Percentiles rank a stretch among this genome's conserved stretches.
Conservation (phyloP, 1,140 invertebrate genomes). For the Euura saliciscinereae region DNA sequence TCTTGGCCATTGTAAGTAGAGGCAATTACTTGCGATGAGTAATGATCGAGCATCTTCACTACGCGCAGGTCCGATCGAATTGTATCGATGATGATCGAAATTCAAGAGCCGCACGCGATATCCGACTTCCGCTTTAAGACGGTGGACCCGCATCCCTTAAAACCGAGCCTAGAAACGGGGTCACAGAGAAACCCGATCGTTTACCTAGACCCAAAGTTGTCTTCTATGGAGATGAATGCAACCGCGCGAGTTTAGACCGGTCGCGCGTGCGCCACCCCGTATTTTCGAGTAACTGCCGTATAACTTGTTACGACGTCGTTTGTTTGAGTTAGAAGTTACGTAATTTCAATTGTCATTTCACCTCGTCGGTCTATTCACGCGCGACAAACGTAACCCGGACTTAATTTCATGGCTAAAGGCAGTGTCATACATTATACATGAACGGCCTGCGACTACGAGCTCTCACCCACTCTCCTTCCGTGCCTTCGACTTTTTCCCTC, state of each 20-base stretch:
- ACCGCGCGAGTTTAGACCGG: slow-evolving; percentile 10
- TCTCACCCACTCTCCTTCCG: slow-evolving; percentile 34
- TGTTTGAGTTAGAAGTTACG: slow-evolving; percentile 45
- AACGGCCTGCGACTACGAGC: slow-evolving; percentile 35
- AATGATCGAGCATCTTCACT: no score
- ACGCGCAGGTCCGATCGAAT: no score
- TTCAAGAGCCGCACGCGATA: no score
- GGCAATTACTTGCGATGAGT: no score
- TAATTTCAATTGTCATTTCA: slow-evolving; percentile 53
- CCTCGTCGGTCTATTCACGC: slow-evolving; percentile 43
- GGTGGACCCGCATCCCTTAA: background rate
- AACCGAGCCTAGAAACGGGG: background rate
- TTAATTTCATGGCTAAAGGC: slow-evolving; percentile 44
- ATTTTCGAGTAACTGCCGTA: slow-evolving; percentile 33
- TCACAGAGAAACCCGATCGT: slow-evolving; percentile 3
- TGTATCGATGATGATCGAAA: no score
- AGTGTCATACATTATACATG: slow-evolving; percentile 25
- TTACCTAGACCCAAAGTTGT: slow-evolving; percentile 2
- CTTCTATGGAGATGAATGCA: slow-evolving; percentile 12
- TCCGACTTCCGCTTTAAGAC: slow-evolving; percentile 3
- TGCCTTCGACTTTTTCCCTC: background rate
- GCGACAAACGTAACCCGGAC: slow-evolving; percentile 42
- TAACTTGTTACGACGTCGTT: slow-evolving; percentile 49
- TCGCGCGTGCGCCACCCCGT: slow-evolving; percentile 7
- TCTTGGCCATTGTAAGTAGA: no score